Conservation (phyloP, 2,113 vertebrate species). For the Smithornis capensis region DNA sequence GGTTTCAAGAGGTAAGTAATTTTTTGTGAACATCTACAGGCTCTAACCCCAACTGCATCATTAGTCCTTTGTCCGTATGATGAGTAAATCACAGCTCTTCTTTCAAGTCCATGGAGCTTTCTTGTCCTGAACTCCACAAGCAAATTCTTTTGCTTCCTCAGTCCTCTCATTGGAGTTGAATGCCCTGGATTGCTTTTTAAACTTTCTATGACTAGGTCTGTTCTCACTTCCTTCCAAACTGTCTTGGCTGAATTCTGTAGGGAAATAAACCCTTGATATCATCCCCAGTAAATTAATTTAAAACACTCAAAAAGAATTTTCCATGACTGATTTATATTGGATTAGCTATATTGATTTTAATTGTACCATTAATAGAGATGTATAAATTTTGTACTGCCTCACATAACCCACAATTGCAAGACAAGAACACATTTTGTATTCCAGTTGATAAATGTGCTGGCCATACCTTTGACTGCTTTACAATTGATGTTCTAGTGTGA, state of each 20-base stretch:
- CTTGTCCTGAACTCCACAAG: background rate
- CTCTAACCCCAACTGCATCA: background rate
- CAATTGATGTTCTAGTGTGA: background rate
- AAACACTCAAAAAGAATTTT: background rate
- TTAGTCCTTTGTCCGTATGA: background rate
- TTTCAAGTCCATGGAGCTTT: background rate
- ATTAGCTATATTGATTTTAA: background rate
- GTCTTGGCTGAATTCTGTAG: background rate
- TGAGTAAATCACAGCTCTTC: background rate
- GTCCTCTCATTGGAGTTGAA: background rate
- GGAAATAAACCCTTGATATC: background rate
- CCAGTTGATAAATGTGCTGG: background rate
- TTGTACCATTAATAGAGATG: background rate
- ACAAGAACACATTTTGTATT: background rate
- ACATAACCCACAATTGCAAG: background rate
- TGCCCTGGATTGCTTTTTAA: background rate
- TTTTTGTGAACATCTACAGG: background rate
- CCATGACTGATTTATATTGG: background rate
- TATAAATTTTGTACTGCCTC: background rate
- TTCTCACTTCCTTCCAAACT: background rate
- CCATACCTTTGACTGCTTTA: background rate
- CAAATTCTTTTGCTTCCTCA: background rate
- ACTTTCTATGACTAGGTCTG: background rate
- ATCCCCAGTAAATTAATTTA: background rate
- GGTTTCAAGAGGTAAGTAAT: background rate